These are phyloP conservation scores for Vidua macroura DNA, from an alignment of 2,113 vertebrate species.

Conservation along the genomic window DNA sequence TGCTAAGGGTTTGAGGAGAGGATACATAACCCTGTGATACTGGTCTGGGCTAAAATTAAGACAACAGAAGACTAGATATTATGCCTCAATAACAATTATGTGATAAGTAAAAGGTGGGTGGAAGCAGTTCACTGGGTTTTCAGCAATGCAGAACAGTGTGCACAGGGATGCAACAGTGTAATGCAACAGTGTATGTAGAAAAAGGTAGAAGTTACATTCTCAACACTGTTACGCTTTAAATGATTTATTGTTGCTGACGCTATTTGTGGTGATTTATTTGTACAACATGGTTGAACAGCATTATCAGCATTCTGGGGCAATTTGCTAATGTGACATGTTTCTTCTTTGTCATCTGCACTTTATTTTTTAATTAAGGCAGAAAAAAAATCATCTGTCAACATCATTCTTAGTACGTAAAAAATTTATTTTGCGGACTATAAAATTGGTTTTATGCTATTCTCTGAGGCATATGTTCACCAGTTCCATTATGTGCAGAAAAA, in stretches of 20 bases:
- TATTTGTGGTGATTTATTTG: conserved; percentile 35
- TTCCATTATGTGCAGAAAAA: neutral
- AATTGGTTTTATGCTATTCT: neutral
- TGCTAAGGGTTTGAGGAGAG: neutral
- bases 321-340: conserved; percentile 13
- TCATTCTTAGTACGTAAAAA: neutral
- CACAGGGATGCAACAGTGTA: neutral
- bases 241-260: neutral
- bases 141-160: neutral
- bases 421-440: neutral
- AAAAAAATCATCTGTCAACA: neutral
- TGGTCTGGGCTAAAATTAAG: neutral
- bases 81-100: conserved; percentile 1
- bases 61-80: neutral
- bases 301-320: neutral
- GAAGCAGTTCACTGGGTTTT: conserved; percentile 4
- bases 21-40: neutral
- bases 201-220: neutral
- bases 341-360: neutral
- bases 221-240: neutral
- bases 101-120: conserved; percentile 7
- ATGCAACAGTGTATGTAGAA: neutral
- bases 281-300: neutral
- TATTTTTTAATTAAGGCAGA: conserved; percentile 9
- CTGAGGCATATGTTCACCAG: neutral